phyloP scores from a whole-genome alignment of 2,888 invertebrate genomes.

The Melanostoma scalare region DNA sequence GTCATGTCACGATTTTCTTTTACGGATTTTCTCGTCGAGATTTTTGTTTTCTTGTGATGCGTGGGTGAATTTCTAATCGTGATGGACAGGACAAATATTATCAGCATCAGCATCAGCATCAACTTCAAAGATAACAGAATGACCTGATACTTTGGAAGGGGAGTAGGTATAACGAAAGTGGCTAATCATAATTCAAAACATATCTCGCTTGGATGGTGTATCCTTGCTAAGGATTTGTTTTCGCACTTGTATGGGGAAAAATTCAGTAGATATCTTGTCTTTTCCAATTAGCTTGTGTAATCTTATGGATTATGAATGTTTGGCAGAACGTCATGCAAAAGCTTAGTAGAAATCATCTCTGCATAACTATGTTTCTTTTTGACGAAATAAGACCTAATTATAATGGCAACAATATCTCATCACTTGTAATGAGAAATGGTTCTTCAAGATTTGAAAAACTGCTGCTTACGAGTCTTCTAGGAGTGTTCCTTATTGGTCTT shows the following conservation, averaged over 20 bases:
- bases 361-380: too few relatives aligned
- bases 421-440: too few relatives aligned
- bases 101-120: conserved; percentile 47
- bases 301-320: conserved; percentile 47
- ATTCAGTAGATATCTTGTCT: conserved; percentile 21
- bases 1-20: conserved; percentile 68
- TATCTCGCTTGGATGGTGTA: conserved; percentile 29
- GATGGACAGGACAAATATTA: conserved; percentile 71
- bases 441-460: too few relatives aligned
- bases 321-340: conserved; percentile 16
- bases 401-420: too few relatives aligned
- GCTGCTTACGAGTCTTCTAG: too few relatives aligned
- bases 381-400: too few relatives aligned
- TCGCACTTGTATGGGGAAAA: conserved; percentile 10
- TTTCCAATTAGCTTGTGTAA: conserved; percentile 65
- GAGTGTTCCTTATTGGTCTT: too few relatives aligned
- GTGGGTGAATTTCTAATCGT: conserved; percentile 62
- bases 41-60: conserved; percentile 31
- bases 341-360: neutral
- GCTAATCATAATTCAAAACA: conserved; percentile 70
- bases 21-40: conserved; percentile 52
- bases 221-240: conserved; percentile 37
- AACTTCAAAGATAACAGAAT: conserved; percentile 67
- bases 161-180: neutral
- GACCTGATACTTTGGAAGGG: conserved; percentile 42